A percentile compares a stretch with the other conserved stretches of the same genome.
Evolutionary conservation across 30 jellyfish, hydroid and myxozoan genomes (phyloP).

Genomic region (Clytia hemisphaerica): DNA sequence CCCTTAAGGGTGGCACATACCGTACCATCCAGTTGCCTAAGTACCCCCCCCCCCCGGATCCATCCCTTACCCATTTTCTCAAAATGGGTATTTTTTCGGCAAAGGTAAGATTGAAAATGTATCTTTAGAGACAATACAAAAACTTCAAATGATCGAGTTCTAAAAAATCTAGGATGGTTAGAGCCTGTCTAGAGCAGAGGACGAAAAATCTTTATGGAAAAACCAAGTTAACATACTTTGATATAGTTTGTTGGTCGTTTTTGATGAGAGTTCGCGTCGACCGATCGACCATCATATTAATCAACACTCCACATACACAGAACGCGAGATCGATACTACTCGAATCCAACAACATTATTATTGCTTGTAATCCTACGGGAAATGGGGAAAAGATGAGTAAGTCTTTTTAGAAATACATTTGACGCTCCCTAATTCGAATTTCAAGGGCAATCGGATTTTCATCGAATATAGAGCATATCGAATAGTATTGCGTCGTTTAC

Average conservation of each 20-base stretch:
- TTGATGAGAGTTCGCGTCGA: constrained; percentile 23
- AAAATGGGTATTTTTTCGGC: no score
- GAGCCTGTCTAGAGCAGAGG: background rate
- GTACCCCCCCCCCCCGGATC: no score
- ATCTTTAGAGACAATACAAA: background rate
- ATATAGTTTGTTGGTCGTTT: constrained; percentile 27
- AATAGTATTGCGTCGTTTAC: no score
- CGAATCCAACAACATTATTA: constrained; percentile 63
- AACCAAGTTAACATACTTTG: constrained; percentile 44
- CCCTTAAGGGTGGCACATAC: no score
- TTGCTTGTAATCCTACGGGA: constrained; percentile 18
- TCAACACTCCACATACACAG: constrained; percentile 74
- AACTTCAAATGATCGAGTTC: no score
- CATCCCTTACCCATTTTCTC: no score
- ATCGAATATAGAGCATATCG: no score
- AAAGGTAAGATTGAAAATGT: no score
- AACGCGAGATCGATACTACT: constrained; percentile 55
- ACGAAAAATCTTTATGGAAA: background rate
- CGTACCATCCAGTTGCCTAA: no score
- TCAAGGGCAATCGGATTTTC: no score
- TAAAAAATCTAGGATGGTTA: no score
- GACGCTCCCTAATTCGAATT: no score
- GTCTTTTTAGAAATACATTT: background rate
- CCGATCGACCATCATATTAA: constrained; percentile 75
- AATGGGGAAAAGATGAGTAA: background rate